Base-by-base conservation (phyloP, 2,797 vertebrate species). In the Gymnocypris eckloni region DNA sequence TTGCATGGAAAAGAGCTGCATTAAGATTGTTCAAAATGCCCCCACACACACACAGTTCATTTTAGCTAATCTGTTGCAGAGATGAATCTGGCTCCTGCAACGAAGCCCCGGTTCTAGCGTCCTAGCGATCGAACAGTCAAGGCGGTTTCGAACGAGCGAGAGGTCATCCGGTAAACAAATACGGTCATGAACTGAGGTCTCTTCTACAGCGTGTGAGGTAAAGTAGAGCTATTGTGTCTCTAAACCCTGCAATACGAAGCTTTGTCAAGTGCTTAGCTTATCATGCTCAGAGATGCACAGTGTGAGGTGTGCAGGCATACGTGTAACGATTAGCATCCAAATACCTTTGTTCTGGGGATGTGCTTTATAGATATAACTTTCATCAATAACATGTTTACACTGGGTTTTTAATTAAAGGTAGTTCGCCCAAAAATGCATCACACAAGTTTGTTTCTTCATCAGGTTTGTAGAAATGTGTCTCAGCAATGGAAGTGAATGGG, bases 201-300 rank as follows among this genome's bases (percentile, higher is more conserved):
- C 66, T 81, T 83, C 71, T 86, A 59, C 54, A 82, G 86, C 86
- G 75, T 56, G 87, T 89, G 89, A 90, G 89, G 89, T 90, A 90
- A 88, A 86, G 83, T 85, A 66, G 80, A 90, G 86, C 84, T 25
- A 41, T 45, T 84, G 52, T 15, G 45, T 86, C 71, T 75, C 83
- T 87, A 86, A 84, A 88, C 79, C 85, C 87, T 84, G 86, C 84
- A 75, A 56, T 86, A 52, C 48, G 66, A 78, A 85, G 76, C 79
- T 45, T 85, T 48, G 70, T 84, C 71, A 10, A 73, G 85, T 64
- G 78, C 76, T 81, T 69, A 87, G 83, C 85, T 83, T 70, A 85
- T 81, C 77, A 84, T 75, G 50, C 28, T 76, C 33, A 54, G 75
- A 82, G 83, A 82, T 87, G 87, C 89, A 87, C 86, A 90, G 89